A percentile compares a stretch with the other conserved stretches of the same genome.
Evolutionary conservation across 2,797 vertebrate species (phyloP).

Genomic region (Todus mexicanus): DNA sequence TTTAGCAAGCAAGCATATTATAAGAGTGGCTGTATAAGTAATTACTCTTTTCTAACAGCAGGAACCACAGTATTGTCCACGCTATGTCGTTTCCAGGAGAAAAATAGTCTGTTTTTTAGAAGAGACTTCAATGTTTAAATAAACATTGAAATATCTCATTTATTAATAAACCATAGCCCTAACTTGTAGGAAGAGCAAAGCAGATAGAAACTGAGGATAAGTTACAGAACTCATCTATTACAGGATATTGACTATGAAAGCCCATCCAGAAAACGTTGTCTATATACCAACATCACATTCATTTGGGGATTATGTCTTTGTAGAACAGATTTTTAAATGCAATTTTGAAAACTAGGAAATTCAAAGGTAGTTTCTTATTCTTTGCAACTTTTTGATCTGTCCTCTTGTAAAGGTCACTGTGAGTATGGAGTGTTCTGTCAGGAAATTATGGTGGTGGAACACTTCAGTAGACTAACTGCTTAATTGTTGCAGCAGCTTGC

Average conservation of each 20-base stretch:
- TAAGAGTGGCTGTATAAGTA: constrained; percentile 61
- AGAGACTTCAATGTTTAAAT: constrained; percentile 20
- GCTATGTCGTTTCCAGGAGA: constrained; percentile 34
- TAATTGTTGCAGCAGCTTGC: neutral
- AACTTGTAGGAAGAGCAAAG: neutral
- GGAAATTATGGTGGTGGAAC: neutral
- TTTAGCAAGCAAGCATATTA: constrained; percentile 67
- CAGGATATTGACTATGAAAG: neutral
- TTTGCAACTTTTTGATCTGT: neutral
- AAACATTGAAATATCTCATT: constrained; percentile 21
- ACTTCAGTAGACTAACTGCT: neutral
- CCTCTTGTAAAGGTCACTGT: neutral
- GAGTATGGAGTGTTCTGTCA: neutral
- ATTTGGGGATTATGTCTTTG: neutral
- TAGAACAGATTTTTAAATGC: neutral
- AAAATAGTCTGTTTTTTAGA: constrained; percentile 36
- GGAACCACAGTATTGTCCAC: constrained; percentile 63
- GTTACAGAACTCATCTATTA: neutral
- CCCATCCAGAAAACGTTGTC: neutral
- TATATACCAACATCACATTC: neutral
- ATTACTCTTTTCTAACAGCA: constrained; percentile 70
- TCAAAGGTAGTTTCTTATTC: neutral
- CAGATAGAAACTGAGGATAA: neutral
- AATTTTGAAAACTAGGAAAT: neutral
- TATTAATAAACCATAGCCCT: constrained; percentile 37